These are phyloP conservation scores for Cheilosia pagana DNA, from an alignment of 2,888 invertebrate species.

Conservation along the genomic window DNA sequence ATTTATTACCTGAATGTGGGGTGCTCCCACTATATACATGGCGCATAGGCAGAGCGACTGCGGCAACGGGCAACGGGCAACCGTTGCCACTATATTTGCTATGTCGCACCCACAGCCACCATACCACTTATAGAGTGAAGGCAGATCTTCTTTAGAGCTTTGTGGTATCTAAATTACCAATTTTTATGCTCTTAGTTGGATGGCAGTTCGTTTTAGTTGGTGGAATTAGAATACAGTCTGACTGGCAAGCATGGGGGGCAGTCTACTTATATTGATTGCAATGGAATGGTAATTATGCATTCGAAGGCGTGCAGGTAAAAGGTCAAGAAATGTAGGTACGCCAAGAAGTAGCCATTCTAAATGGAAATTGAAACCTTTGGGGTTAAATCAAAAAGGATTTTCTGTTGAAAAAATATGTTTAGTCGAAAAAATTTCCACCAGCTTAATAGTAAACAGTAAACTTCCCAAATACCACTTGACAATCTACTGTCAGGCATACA, in stretches of 20 bases:
- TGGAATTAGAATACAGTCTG: conserved; percentile 61
- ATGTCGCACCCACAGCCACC: conserved; percentile 60
- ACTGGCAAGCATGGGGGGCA: not conserved
- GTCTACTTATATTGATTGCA: no score
- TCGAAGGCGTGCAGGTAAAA: no score
- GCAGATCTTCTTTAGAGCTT: conserved; percentile 18
- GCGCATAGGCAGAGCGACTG: conserved; percentile 6
- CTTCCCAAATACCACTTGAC: no score
- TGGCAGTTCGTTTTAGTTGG: conserved; percentile 43
- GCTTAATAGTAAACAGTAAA: no score
- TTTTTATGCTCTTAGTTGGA: conserved; percentile 58
- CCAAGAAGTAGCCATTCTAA: no score
- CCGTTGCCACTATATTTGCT: conserved; percentile 59
- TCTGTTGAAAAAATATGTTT: no score
- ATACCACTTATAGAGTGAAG: conserved; percentile 32
- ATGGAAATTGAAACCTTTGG: no score
- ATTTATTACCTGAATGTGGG: conserved; percentile 75
- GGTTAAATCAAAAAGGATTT: no score
- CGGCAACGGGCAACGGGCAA: conserved; percentile 15
- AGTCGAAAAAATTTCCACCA: no score
- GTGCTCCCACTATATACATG: conserved; percentile 62
- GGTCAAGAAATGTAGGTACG: no score
- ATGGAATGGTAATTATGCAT: no score
- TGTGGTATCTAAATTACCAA: conserved; percentile 67
- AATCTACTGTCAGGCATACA: no score